Percentiles rank a stretch among this genome's conserved stretches.
Evolutionary conservation across 2,888 invertebrate genomes (phyloP).

Genomic region (Cylindroiulus punctatus): DNA sequence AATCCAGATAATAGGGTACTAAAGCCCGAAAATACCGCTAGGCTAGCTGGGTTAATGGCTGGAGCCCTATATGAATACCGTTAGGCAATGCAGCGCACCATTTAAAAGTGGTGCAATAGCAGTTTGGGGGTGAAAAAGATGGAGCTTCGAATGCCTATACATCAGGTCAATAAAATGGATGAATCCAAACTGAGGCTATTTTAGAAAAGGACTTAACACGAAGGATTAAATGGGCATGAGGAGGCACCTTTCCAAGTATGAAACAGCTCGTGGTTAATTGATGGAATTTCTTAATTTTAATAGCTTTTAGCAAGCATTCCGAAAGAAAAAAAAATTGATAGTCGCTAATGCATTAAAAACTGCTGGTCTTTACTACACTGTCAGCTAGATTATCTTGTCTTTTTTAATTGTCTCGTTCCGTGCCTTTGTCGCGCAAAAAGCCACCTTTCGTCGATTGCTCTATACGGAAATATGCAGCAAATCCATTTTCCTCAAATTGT

Average conservation of each 20-base stretch:
- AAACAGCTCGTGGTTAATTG: conserved; percentile 16
- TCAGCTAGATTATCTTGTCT: conserved; percentile 22
- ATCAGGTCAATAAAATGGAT: background rate
- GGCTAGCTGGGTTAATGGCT: background rate
- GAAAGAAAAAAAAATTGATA: background rate
- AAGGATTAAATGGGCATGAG: background rate
- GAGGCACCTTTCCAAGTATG: background rate
- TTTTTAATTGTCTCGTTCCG: background rate
- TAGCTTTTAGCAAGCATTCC: background rate
- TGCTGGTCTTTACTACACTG: background rate
- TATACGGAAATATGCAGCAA: background rate
- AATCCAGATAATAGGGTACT: conserved; percentile 26
- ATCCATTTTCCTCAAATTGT: background rate
- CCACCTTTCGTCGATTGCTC: background rate
- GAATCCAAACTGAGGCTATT: background rate
- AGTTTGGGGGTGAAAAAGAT: background rate
- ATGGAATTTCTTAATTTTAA: background rate
- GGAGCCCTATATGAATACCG: background rate
- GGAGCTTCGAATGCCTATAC: background rate
- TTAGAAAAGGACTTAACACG: background rate
- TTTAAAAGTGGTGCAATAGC: conserved; percentile 2
- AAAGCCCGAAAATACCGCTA: conserved; percentile 3
- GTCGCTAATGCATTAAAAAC: background rate
- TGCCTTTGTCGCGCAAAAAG: background rate
- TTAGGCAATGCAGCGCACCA: background rate